Percentiles rank a stretch among this genome's conserved stretches.
These are phyloP conservation scores for Trichogramma evanescens DNA, from an alignment of 2,888 invertebrate genomes.

Conservation along the genomic window DNA sequence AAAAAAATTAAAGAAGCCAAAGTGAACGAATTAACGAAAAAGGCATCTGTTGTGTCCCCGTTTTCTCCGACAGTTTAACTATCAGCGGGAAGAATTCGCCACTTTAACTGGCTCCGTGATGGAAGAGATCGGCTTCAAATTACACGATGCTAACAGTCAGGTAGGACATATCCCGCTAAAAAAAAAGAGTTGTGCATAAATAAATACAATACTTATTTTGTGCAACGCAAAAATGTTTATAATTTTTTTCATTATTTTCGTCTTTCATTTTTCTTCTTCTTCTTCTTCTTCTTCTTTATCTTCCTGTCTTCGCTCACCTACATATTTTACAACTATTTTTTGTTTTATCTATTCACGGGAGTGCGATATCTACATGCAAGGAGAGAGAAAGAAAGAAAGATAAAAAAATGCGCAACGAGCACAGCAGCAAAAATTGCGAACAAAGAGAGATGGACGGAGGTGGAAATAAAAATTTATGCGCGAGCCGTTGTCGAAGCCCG, in stretches of 20 bases:
- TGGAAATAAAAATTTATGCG: no score
- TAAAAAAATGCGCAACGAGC: background rate
- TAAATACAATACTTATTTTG: background rate
- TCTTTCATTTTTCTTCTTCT: background rate
- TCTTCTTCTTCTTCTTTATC: background rate
- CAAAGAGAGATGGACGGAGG: no score
- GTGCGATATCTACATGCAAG: no score
- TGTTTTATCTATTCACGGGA: no score
- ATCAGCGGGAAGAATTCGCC: conserved; percentile 75
- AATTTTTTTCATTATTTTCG: conserved; percentile 10
- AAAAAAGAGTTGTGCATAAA: background rate
- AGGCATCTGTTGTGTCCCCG: conserved; percentile 22
- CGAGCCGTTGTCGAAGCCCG: no score
- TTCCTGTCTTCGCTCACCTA: no score
- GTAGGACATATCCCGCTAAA: conserved; percentile 45
- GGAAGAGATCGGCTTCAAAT: conserved; percentile 71
- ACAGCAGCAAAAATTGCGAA: no score
- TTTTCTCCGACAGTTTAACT: conserved; percentile 56
- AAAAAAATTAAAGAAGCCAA: conserved; percentile 7
- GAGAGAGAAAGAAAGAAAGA: background rate
- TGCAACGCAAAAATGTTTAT: conserved; percentile 11
- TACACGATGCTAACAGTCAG: conserved; percentile 58
- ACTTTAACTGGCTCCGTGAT: conserved; percentile 75
- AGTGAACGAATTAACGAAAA: conserved; percentile 4
- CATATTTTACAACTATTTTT: no score